These are phyloP conservation scores for Noturus placidus DNA, from an alignment of 2,113 vertebrate species.

Conservation along the genomic window DNA sequence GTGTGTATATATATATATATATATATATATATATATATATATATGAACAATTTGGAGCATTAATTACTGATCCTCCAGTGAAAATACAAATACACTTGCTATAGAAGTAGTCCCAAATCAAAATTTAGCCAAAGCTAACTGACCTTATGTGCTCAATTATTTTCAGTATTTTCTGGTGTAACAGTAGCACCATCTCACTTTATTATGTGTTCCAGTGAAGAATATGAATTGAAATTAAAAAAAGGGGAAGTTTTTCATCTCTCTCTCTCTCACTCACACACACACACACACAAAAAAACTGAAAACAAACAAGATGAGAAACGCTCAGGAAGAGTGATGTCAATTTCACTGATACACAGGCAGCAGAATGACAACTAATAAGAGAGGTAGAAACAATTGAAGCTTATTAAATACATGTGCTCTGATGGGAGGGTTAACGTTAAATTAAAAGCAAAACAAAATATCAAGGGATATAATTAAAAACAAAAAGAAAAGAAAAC, in stretches of 20 bases:
- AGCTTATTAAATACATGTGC: slow-evolving; percentile 97
- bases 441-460: slow-evolving; percentile 60
- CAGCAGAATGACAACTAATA: slow-evolving; percentile 99
- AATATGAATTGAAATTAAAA: slow-evolving; percentile 81
- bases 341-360: slow-evolving; percentile 88
- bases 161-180: slow-evolving; percentile 71
- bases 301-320: slow-evolving; percentile 72
- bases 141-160: slow-evolving; percentile 60
- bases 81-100: neutral
- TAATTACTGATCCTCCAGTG: neutral
- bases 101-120: slow-evolving; percentile 69
- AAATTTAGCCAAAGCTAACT: slow-evolving; percentile 64
- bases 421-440: slow-evolving; percentile 77
- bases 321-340: slow-evolving; percentile 69
- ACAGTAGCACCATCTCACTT: slow-evolving; percentile 86
- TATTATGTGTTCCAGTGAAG: slow-evolving; percentile 86
- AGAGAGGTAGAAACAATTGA: slow-evolving; percentile 79
- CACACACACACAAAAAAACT: slow-evolving; percentile 65
- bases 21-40: too few relatives aligned
- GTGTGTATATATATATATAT: too few relatives aligned
- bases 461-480: slow-evolving; percentile 56
- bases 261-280: too few relatives aligned
- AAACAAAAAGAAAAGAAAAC: slow-evolving; percentile 56
- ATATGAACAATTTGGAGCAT: neutral
- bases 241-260: slow-evolving; percentile 75